Conservation (phyloP, 2,888 invertebrate genomes). For the Caenorhabditis sp. region DNA sequence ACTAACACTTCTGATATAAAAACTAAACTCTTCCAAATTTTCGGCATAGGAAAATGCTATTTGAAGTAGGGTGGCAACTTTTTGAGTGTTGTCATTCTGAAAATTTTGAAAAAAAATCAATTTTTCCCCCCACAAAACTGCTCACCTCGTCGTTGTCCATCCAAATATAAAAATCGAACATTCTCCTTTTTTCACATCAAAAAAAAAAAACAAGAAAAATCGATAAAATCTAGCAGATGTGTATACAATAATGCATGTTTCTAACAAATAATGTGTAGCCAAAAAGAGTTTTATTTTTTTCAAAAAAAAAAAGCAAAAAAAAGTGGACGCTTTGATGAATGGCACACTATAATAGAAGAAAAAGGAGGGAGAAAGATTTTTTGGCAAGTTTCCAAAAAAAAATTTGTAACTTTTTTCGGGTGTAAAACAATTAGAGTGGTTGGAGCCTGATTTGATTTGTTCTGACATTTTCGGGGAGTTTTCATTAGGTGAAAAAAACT, state of each 20-base stretch:
- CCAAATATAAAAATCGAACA: background rate
- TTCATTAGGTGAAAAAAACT: no score
- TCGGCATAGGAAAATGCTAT: conserved; percentile 37
- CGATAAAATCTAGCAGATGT: background rate
- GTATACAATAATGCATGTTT: background rate
- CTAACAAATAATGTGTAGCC: no score
- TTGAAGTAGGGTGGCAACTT: background rate
- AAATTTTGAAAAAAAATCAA: background rate
- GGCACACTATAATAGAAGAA: background rate
- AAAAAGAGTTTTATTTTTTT: no score
- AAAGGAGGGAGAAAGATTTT: no score
- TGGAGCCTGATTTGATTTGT: background rate
- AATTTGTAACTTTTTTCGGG: background rate
- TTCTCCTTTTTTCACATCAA: background rate
- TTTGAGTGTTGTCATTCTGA: background rate
- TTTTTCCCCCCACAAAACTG: background rate
- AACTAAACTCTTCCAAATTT: conserved; percentile 26
- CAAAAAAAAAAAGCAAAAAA: background rate
- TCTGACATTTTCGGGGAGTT: background rate
- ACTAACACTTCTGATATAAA: conserved; percentile 37
- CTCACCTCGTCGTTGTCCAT: background rate
- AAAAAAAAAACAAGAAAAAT: background rate
- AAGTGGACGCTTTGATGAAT: conserved; percentile 2
- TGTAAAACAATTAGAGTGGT: background rate
- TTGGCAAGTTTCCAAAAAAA: no score